Base-by-base conservation (phyloP, 2,888 invertebrate species). In the Drosophila niveifrons region DNA sequence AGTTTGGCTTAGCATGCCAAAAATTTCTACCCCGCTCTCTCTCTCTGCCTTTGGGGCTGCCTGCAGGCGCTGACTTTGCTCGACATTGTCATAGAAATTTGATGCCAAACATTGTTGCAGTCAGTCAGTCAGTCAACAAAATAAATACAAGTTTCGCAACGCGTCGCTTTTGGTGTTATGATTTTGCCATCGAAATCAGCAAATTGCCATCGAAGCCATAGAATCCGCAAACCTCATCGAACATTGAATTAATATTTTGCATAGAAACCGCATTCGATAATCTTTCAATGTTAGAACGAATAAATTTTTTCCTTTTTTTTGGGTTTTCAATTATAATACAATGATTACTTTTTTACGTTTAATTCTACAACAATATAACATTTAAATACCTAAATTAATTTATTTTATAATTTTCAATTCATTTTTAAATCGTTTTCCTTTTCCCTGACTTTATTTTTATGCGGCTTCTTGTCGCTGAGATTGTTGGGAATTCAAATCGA, bases 101-200 rank as follows among this genome's bases (percentile, higher is more conserved):
- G 76, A 80, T 80, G 61, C 66, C 44, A 58, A 71, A 77, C 77
- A 65, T 52, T 80, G 80, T 80, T 76, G 77, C 80, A 55, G 39
- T 61, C 61, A 61, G 53, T 53, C 52, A 57, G 23, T 23, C 2
- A 18, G 18, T 18, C 18, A 51, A 52, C 64, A 51, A 75, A 79
- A 79, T 75, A 75, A 79, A 75, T 75, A 69, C 39, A 43, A 39
- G 47, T 28, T 66, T 47, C 48, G 18, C 23, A 23, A 7, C 11
- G 43, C 13, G 34, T 72, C 41, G 23, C 23, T 55, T 72, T 31
- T 41, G 64, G 29, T 56, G 39, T 57, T 71, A 56, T 56, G 55
- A 56, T 56, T 56, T 55, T 55, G 29, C n/a, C 18, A 13, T 41
- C 23, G 53, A 3, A 53, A 53, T 10, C 23, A 28, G 53, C 31